phyloP scores from a whole-genome alignment of 2,797 vertebrate species.

The Eutrigla gurnardus region DNA sequence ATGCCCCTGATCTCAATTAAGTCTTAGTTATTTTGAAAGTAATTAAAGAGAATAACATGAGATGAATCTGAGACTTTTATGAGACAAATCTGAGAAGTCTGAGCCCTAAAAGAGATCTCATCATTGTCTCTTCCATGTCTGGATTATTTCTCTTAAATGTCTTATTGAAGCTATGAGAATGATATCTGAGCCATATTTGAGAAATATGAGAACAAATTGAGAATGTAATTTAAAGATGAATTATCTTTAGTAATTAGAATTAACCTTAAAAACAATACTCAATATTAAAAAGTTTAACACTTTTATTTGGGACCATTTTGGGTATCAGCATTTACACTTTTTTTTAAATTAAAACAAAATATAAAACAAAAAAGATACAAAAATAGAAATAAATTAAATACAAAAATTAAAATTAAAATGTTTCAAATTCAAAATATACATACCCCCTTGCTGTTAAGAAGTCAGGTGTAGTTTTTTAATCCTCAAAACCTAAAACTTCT shows the following conservation, averaged over 20 bases:
- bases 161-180: constrained; percentile 26
- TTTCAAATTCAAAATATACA: too few species aligned
- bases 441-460: too few species aligned
- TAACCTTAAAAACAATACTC: constrained; percentile 14
- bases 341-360: too few species aligned
- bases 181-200: constrained; percentile 24
- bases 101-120: constrained; percentile 27
- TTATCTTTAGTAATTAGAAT: constrained; percentile 16
- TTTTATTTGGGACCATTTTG: too few species aligned
- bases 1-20: too few species aligned
- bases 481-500: too few species aligned
- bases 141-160: constrained; percentile 29
- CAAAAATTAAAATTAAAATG: too few species aligned
- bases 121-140: neutral
- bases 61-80: constrained; percentile 11
- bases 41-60: constrained; percentile 15
- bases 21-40: constrained; percentile 6
- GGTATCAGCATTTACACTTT: neutral
- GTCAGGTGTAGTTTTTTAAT: too few species aligned
- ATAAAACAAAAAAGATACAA: neutral
- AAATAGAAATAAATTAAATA: neutral
- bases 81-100: constrained; percentile 32
- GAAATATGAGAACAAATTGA: constrained; percentile 15
- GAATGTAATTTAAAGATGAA: constrained; percentile 11
- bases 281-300: neutral